These are phyloP conservation scores for Psilopsiagon aurifrons DNA, from an alignment of 2,113 vertebrate species.

Conservation along the genomic window DNA sequence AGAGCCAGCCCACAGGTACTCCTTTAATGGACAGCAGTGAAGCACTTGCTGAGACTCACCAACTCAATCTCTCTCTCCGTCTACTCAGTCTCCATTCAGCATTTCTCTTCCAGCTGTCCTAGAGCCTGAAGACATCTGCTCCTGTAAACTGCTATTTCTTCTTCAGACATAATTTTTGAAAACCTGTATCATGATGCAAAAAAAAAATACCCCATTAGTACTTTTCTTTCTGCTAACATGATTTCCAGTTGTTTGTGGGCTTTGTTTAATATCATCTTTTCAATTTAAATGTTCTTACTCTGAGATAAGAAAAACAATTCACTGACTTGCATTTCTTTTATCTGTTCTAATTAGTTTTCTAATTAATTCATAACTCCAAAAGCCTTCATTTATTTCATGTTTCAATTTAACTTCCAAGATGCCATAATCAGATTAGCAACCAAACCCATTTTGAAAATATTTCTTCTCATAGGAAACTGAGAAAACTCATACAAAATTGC, in stretches of 20 bases:
- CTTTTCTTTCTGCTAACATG: constrained; percentile 14
- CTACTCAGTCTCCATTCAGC: neutral
- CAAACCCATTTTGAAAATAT: constrained; percentile 43
- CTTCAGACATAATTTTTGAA: neutral
- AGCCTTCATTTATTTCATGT: constrained; percentile 57
- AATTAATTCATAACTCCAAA: constrained; percentile 66
- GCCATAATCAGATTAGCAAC: constrained; percentile 56
- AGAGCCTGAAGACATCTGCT: neutral
- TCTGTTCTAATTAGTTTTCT: constrained; percentile 55
- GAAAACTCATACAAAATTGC: neutral
- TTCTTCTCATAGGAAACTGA: constrained; percentile 19
- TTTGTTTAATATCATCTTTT: constrained; percentile 60
- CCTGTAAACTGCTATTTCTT: neutral
- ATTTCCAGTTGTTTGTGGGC: constrained; percentile 36
- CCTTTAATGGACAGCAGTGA: neutral
- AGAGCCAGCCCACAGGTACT: neutral
- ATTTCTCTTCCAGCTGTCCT: neutral
- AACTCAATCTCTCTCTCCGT: neutral
- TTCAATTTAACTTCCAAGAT: constrained; percentile 47
- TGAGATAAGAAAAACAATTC: constrained; percentile 63
- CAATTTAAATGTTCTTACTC: constrained; percentile 50
- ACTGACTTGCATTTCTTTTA: constrained; percentile 8
- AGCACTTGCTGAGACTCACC: neutral
- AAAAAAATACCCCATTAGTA: constrained; percentile 6
- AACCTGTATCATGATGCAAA: neutral